A percentile compares a stretch with the other conserved stretches of the same genome.
Evolutionary conservation across 2,797 vertebrate genomes (phyloP).

Genomic region (Discoglossus pictus): DNA sequence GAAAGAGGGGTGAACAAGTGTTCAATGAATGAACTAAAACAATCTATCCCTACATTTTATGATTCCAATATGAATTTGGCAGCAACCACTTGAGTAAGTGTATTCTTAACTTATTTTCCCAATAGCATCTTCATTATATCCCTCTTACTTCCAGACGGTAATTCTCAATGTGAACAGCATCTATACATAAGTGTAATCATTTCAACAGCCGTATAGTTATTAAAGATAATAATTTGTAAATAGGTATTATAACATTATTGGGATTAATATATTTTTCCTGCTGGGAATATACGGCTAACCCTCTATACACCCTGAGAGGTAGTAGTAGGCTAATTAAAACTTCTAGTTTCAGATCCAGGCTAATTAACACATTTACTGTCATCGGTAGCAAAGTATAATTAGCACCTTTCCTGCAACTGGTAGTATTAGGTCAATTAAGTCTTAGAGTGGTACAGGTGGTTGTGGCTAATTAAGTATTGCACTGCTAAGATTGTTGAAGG

Average conservation of each 20-base stretch:
- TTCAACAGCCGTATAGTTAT: too few relatives aligned
- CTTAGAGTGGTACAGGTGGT: slow-evolving; percentile 43
- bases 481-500: slow-evolving; percentile 5
- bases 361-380: slow-evolving; percentile 48
- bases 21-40: too few relatives aligned
- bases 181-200: too few relatives aligned
- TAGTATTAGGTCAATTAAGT: slow-evolving; percentile 47
- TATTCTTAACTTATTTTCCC: too few relatives aligned
- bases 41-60: too few relatives aligned
- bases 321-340: slow-evolving; percentile 43
- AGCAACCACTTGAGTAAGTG: too few relatives aligned
- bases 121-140: too few relatives aligned
- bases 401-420: slow-evolving; percentile 32
- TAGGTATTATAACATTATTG: slow-evolving; percentile 20
- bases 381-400: slow-evolving; percentile 37
- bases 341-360: slow-evolving; percentile 23
- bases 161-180: too few relatives aligned
- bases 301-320: slow-evolving; percentile 16
- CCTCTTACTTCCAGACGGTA: too few relatives aligned
- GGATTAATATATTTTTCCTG: slow-evolving; percentile 27
- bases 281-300: slow-evolving; percentile 13
- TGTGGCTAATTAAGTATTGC: slow-evolving; percentile 38
- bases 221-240: not conserved
- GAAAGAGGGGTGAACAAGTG: too few relatives aligned
- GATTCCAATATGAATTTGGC: too few relatives aligned